phyloP scores from a whole-genome alignment of 1,140 invertebrate species.

The Aphelenchoides fujianensis region DNA sequence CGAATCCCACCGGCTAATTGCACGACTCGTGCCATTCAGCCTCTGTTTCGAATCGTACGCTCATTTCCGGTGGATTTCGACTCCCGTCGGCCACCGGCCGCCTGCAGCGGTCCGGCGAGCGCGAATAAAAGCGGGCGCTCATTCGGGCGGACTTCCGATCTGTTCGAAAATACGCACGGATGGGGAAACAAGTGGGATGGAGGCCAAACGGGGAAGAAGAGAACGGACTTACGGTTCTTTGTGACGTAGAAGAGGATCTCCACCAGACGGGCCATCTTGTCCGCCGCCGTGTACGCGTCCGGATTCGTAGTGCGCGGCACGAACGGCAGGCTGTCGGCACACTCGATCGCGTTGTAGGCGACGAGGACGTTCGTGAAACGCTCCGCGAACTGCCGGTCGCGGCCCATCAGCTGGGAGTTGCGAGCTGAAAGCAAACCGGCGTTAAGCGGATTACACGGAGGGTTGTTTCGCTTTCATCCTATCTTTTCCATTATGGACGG shows the following conservation, averaged over 20 bases:
- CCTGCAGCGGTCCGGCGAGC: no score
- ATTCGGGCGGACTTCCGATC: background rate
- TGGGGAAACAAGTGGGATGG: background rate
- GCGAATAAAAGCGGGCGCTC: no score
- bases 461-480: background rate
- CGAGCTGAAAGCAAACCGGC: conserved; percentile 41
- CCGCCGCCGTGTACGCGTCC: conserved; percentile 18
- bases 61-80: no score
- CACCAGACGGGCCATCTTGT: conserved; percentile 41
- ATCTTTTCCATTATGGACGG: conserved; percentile 2
- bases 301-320: conserved; percentile 13
- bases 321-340: conserved; percentile 4
- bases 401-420: conserved; percentile 42
- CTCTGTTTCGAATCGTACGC: no score
- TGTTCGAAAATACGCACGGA: background rate
- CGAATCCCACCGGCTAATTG: no score
- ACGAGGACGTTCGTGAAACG: conserved; percentile 24
- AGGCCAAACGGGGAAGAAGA: background rate
- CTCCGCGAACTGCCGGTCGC: conserved; percentile 35
- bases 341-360: conserved; percentile 27
- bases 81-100: no score
- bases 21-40: no score
- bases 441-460: background rate
- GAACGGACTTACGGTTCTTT: conserved; percentile 48
- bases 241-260: conserved; percentile 48